phyloP scores from a whole-genome alignment of 2,797 vertebrate species.

The Cynodonichthys magdalenae region DNA sequence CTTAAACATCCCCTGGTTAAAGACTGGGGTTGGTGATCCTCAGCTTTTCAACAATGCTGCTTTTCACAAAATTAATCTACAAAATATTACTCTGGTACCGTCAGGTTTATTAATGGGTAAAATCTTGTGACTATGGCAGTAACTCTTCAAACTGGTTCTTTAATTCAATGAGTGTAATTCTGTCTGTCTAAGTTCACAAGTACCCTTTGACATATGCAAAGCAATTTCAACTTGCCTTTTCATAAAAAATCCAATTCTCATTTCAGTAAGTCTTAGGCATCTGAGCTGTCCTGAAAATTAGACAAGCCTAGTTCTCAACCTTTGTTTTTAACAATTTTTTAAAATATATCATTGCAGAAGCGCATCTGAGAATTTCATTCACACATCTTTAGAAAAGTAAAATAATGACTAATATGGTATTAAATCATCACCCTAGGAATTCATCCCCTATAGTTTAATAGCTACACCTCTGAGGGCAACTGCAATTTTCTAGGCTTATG shows the following conservation, averaged over 20 bases:
- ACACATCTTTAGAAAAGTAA: not conserved
- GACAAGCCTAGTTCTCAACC: not conserved
- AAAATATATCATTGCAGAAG: not conserved
- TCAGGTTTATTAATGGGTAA: too few species aligned
- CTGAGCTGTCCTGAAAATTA: not conserved
- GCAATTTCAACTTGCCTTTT: not conserved
- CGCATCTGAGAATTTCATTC: not conserved
- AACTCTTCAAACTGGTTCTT: not conserved
- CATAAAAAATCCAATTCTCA: not conserved
- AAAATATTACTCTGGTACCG: too few species aligned
- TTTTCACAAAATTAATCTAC: not conserved
- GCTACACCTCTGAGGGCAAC: not conserved
- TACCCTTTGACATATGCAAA: not conserved
- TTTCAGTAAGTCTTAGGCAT: not conserved
- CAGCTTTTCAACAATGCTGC: not conserved
- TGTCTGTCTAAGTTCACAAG: not conserved
- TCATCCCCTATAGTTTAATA: too few species aligned
- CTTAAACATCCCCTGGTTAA: not conserved
- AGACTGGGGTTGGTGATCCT: not conserved
- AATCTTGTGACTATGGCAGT: not conserved
- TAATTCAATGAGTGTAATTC: not conserved
- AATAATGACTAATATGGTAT: not conserved
- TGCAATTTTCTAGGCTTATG: conserved; percentile 8
- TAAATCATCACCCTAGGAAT: not conserved
- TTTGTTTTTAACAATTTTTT: not conserved